phyloP scores from a whole-genome alignment of 2,113 vertebrate species.

The Bujurquina vittata region DNA sequence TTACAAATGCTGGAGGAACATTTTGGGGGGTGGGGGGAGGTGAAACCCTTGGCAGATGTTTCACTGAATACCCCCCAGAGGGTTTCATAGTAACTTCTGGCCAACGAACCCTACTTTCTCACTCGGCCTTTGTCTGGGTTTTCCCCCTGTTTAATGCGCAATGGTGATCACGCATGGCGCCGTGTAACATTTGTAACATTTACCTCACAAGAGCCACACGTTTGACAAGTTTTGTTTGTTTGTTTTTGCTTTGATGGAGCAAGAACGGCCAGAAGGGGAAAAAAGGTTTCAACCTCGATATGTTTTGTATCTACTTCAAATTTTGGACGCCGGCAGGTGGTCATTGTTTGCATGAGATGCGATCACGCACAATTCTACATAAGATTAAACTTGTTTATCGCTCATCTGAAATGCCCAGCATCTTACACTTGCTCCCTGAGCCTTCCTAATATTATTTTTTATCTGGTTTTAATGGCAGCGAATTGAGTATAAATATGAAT shows the following conservation, averaged over 20 bases:
- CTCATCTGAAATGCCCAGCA: background rate
- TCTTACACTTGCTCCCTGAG: background rate
- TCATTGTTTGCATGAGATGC: background rate
- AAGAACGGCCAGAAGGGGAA: too few relatives aligned
- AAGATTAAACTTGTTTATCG: background rate
- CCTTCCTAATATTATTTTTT: background rate
- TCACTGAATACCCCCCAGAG: conserved; percentile 41
- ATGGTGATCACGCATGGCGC: background rate
- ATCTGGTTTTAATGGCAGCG: background rate
- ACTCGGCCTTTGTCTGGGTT: background rate
- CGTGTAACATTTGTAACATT: background rate
- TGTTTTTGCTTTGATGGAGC: too few relatives aligned
- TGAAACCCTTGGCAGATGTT: conserved; percentile 71
- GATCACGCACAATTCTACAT: background rate
- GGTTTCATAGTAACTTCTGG: conserved; percentile 8
- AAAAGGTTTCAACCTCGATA: background rate
- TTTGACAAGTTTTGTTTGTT: too few relatives aligned
- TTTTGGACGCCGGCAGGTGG: background rate
- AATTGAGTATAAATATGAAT: background rate
- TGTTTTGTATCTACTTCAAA: background rate
- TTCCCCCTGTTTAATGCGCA: background rate
- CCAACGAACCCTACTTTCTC: background rate
- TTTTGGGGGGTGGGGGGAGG: background rate
- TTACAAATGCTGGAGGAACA: conserved; percentile 16
- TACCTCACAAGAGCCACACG: background rate